Conservation (phyloP, 1,140 invertebrate genomes). For the Eufriesea mexicana region DNA sequence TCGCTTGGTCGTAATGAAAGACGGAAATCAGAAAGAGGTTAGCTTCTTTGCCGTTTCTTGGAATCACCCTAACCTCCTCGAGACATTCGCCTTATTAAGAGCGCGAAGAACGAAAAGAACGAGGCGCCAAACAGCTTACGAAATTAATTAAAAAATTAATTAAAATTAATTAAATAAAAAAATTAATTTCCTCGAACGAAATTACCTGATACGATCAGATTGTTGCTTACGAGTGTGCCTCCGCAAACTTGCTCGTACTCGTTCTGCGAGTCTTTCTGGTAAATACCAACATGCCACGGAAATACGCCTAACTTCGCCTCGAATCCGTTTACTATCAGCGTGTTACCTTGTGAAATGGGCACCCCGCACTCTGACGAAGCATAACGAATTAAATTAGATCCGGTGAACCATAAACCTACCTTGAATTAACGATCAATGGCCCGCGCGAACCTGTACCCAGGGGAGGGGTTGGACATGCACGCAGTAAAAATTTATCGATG, state of each 20-base stretch:
- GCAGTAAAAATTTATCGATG: not conserved
- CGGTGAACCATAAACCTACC: not conserved
- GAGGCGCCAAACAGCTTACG: not conserved
- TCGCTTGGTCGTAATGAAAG: not conserved
- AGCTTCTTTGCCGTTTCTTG: not conserved
- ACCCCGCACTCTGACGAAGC: slow-evolving; percentile 77
- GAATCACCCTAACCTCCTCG: not conserved
- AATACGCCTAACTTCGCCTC: slow-evolving; percentile 78
- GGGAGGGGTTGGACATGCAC: too few species aligned
- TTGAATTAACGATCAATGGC: not conserved
- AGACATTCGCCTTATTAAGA: not conserved
- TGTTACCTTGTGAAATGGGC: slow-evolving; percentile 72
- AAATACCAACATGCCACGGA: slow-evolving; percentile 84
- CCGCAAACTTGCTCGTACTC: slow-evolving; percentile 80
- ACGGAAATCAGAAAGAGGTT: not conserved
- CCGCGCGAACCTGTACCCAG: too few species aligned
- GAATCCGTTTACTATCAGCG: slow-evolving; percentile 74
- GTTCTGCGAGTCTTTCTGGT: slow-evolving; percentile 68
- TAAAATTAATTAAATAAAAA: too few species aligned
- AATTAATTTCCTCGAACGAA: slow-evolving; percentile 33
- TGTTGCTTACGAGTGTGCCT: slow-evolving; percentile 79
- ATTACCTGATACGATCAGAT: slow-evolving; percentile 70
- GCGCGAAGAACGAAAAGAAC: not conserved
- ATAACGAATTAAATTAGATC: slow-evolving; percentile 27
- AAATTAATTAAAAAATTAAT: too few species aligned